Evolutionary conservation across 2,797 vertebrate species (phyloP).

Genomic region (Heteromormyrus szaboi): DNA sequence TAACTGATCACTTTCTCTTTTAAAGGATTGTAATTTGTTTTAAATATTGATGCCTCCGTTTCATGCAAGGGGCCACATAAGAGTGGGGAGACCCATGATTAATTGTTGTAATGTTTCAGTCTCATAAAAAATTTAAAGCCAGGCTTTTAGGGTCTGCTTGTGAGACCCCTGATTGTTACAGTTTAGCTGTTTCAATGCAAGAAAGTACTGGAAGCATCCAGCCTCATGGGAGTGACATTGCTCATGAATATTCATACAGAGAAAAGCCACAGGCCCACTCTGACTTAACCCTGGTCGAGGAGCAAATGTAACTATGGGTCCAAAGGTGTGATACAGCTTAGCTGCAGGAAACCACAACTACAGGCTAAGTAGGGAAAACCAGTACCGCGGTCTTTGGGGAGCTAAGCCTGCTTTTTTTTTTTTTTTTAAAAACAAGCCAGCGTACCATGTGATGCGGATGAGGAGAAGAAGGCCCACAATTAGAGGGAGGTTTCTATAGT

Average conservation of each 20-base stretch:
- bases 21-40: slow-evolving; percentile 21
- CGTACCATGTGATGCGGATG: neutral
- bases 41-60: slow-evolving; percentile 31
- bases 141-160: slow-evolving; percentile 45
- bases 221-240: slow-evolving; percentile 36
- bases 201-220: slow-evolving; percentile 44
- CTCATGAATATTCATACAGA: slow-evolving; percentile 48
- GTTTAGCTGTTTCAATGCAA: slow-evolving; percentile 48
- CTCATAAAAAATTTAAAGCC: slow-evolving; percentile 68
- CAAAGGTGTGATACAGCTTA: slow-evolving; percentile 40
- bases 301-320: slow-evolving; percentile 25
- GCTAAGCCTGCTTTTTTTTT: neutral
- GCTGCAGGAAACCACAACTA: slow-evolving; percentile 39
- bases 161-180: slow-evolving; percentile 29
- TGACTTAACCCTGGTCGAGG: slow-evolving; percentile 13
- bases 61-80: slow-evolving; percentile 10
- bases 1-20: slow-evolving; percentile 21
- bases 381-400: neutral
- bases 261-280: slow-evolving; percentile 18
- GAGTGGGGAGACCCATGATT: slow-evolving; percentile 39
- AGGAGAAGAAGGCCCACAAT: neutral
- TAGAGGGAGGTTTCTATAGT: slow-evolving; percentile 1
- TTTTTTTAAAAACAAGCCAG: neutral
- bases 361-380: neutral
- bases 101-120: slow-evolving; percentile 55